A percentile compares a stretch with the other conserved stretches of the same genome.
phyloP scores from a whole-genome alignment of 2,113 vertebrate species.

The Datnioides undecimradiatus region DNA sequence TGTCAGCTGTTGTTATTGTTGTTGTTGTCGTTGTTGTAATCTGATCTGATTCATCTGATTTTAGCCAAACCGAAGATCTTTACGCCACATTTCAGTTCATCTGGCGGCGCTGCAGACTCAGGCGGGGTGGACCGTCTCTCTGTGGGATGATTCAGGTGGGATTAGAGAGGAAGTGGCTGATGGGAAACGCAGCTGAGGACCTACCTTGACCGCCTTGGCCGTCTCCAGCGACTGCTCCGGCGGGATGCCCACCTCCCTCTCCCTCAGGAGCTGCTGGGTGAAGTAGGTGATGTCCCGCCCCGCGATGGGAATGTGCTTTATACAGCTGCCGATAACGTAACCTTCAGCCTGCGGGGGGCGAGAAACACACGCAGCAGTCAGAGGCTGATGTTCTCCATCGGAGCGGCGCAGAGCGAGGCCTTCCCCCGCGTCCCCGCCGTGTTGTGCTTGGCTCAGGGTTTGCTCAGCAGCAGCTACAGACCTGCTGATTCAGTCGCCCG shows the following conservation, averaged over 20 bases:
- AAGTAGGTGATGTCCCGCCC: slow-evolving; percentile 99
- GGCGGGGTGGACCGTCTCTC: too few species aligned
- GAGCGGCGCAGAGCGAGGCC: neutral
- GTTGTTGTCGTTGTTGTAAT: too few species aligned
- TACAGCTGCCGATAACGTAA: slow-evolving; percentile 99
- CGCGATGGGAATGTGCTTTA: slow-evolving; percentile 99
- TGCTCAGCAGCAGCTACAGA: slow-evolving; percentile 29
- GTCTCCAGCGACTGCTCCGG: slow-evolving; percentile 99
- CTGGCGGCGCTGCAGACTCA: too few species aligned
- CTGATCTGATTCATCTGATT: too few species aligned
- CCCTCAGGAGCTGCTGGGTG: slow-evolving; percentile 96
- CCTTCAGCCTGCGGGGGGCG: slow-evolving; percentile 91
- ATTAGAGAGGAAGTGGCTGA: neutral
- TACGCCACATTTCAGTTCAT: too few species aligned
- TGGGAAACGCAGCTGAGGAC: neutral
- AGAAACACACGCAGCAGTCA: neutral
- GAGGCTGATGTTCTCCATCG: neutral
- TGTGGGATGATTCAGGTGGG: too few species aligned
- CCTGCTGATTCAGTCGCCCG: slow-evolving; percentile 45
- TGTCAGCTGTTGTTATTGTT: too few species aligned
- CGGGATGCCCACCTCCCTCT: slow-evolving; percentile 97
- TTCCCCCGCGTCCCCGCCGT: neutral
- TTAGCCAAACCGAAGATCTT: too few species aligned
- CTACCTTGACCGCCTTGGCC: slow-evolving; percentile 97
- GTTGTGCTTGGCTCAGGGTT: slow-evolving; percentile 33